Conservation (phyloP, 2,113 vertebrate species). For the Cynopterus brachyotis region DNA sequence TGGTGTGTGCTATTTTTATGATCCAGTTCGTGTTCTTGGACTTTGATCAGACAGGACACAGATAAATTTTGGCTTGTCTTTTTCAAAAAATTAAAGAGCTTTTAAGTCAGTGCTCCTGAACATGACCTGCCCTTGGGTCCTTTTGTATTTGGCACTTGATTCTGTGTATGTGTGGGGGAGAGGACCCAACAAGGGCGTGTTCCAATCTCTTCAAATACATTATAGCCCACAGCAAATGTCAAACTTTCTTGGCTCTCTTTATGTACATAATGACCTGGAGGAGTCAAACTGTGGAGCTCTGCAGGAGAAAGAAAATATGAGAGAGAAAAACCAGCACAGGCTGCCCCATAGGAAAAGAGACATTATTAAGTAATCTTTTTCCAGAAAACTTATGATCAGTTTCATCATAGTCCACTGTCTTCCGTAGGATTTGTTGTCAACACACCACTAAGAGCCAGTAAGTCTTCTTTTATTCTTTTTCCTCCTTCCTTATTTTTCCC, state of each 20-base stretch:
- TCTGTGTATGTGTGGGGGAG: background rate
- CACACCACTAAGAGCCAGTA: background rate
- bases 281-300: background rate
- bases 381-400: background rate
- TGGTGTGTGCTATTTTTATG: constrained; percentile 1
- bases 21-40: background rate
- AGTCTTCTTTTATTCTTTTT: background rate
- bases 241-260: constrained; percentile 40
- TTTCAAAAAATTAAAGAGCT: constrained; percentile 15
- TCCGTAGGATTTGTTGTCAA: background rate
- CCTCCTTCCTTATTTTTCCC: too few relatives aligned
- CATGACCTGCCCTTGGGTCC: background rate
- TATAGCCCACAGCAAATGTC: constrained; percentile 4
- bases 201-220: background rate
- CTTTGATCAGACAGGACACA: constrained; percentile 44
- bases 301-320: background rate
- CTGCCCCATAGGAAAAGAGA: background rate
- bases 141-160: background rate
- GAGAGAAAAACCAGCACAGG: background rate
- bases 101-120: constrained; percentile 21
- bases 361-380: constrained; percentile 12
- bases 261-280: background rate
- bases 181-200: background rate
- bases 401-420: background rate
- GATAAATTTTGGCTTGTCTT: constrained; percentile 24